phyloP scores from a whole-genome alignment of 2,113 vertebrate species.

The Pedetes capensis region DNA sequence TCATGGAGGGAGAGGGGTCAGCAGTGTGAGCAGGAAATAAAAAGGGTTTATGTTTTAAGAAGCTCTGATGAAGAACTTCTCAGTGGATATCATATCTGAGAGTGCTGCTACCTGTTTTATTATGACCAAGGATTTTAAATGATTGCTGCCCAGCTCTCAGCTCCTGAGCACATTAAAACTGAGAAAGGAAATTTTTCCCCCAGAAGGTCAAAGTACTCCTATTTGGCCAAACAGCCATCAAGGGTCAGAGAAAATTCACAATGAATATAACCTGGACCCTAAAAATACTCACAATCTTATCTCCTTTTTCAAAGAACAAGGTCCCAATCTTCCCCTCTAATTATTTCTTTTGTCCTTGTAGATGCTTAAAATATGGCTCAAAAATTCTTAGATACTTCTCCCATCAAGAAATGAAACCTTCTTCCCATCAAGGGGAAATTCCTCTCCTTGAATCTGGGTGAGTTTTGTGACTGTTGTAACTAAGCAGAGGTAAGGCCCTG shows the following conservation, averaged over 20 bases:
- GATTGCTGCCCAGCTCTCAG: not conserved
- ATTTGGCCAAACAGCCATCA: not conserved
- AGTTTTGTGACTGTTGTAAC: not conserved
- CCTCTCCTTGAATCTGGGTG: not conserved
- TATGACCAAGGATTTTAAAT: not conserved
- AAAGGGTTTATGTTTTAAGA: not conserved
- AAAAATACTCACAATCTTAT: not conserved
- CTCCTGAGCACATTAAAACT: not conserved
- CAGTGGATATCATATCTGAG: fast-evolving
- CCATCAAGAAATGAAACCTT: not conserved
- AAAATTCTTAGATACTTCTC: not conserved
- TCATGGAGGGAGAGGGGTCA: not conserved
- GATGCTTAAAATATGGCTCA: not conserved
- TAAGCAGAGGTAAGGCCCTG: not conserved
- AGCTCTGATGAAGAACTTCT: not conserved
- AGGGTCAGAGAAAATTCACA: not conserved
- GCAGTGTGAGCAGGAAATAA: not conserved
- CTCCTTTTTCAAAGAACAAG: not conserved
- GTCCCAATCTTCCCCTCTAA: not conserved
- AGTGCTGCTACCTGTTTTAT: not conserved
- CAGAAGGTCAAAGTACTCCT: not conserved
- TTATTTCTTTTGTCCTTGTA: not conserved
- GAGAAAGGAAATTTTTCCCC: not conserved
- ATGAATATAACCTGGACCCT: not conserved
- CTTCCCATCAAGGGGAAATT: not conserved